phyloP scores from a whole-genome alignment of 2,113 vertebrate species.

The Podarcis raffonei region DNA sequence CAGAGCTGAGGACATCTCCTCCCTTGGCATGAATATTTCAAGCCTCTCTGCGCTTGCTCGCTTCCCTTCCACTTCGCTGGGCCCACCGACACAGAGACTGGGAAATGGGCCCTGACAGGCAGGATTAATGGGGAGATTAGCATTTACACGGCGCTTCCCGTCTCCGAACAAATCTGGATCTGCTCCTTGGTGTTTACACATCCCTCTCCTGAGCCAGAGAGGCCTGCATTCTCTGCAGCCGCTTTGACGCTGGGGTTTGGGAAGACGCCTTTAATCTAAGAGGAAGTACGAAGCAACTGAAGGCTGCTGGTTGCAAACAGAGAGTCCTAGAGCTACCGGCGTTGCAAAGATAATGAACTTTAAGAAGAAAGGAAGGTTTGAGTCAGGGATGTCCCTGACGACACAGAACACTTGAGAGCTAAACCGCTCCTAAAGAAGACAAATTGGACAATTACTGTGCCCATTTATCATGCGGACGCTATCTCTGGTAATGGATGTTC shows the following conservation, averaged over 20 bases:
- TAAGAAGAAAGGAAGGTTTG: background rate
- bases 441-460: background rate
- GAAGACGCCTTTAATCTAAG: background rate
- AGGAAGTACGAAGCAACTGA: background rate
- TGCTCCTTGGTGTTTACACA: background rate
- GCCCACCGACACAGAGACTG: constrained; percentile 13
- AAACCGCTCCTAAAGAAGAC: background rate
- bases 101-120: background rate
- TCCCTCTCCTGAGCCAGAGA: background rate
- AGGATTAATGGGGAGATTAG: constrained; percentile 42
- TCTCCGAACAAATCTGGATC: background rate
- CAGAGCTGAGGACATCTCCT: constrained; percentile 8
- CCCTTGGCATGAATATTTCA: constrained; percentile 61
- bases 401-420: too few relatives aligned
- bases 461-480: background rate
- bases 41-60: constrained; percentile 29
- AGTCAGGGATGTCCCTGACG: background rate
- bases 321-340: too few relatives aligned
- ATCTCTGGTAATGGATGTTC: background rate
- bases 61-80: constrained; percentile 49
- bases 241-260: too few relatives aligned
- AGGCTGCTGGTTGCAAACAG: too few relatives aligned
- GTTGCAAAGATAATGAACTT: background rate
- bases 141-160: constrained; percentile 23
- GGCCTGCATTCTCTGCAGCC: background rate